A percentile compares a stretch with the other conserved stretches of the same genome.
phyloP scores from a whole-genome alignment of 2,113 vertebrate species.

The Barnardius zonarius region DNA sequence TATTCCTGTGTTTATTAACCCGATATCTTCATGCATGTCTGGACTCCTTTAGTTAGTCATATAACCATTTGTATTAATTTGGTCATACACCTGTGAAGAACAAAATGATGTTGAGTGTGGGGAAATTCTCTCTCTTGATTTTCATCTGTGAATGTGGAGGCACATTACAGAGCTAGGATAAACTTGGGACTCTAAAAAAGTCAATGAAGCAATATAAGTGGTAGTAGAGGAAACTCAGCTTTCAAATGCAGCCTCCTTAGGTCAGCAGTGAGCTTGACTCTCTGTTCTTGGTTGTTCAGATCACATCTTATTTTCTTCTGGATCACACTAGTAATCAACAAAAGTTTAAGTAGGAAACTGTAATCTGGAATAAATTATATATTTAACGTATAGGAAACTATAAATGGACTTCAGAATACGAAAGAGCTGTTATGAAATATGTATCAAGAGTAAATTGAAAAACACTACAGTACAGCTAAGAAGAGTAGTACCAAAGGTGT shows the following conservation, averaged over 20 bases:
- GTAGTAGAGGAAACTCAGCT: background rate
- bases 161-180: background rate
- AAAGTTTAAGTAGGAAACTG: background rate
- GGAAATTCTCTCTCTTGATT: background rate
- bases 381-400: background rate
- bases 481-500: background rate
- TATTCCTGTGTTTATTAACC: background rate
- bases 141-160: background rate
- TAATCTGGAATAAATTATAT: background rate
- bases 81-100: background rate
- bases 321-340: background rate
- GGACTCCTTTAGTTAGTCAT: background rate
- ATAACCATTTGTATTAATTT: background rate
- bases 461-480: background rate
- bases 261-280: background rate
- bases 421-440: background rate
- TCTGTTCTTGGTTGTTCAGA: background rate
- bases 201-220: background rate
- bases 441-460: background rate
- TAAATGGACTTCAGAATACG: background rate
- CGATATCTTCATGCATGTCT: background rate
- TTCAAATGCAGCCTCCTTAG: background rate
- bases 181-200: background rate
- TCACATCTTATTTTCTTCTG: background rate
- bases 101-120: background rate